Evolutionary conservation across 1,140 invertebrate species (phyloP), one percentile per base, ranked within the genome.

Genomic region (Planococcus citri): DNA sequence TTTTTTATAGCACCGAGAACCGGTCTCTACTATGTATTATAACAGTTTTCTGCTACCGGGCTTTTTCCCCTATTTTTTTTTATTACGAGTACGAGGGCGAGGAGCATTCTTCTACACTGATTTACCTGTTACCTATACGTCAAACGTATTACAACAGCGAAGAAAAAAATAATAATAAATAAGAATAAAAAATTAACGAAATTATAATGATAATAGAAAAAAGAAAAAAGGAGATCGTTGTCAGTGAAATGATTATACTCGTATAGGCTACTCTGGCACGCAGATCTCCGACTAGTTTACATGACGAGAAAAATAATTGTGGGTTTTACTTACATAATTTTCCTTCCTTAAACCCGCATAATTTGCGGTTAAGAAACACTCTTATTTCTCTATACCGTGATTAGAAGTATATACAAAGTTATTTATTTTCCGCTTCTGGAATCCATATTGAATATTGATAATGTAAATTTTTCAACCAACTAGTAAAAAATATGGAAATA

Each of bases 261-360:
- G n/a, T n/a, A n/a, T n/a, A n/a, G n/a, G n/a, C n/a, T n/a, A n/a
- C n/a, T n/a, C 12, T 12, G 41, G 41, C 41, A 51, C 41, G 41
- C 41, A 51, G 3, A 3, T 51, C 41, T 51, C 41, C 6, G 17
- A 64, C 60, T 64, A 17, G 60, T 64, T 64, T 64, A 64, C 60
- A 17, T 27, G 6, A 9, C 60, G 2, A 4, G 25, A 25, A 25
- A 64, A 24, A 24, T 64, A 64, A 64, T 64, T 64, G 60, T 17
- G 3, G 60, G 60, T 64, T 64, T 64, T 64, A 64, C 60, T 64
- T 64, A 64, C 60, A 64, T 64, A 64, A 64, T 64, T 64, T 64
- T 64, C 9, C 17, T 27, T 64, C 60, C 41, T 51, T 20, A 14
- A 20, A 51, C 41, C 41, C 41, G 41, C 41, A 51, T 51, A 51